Evolutionary conservation across 2,888 invertebrate genomes (phyloP).

Genomic region (Heliothis peltigera): DNA sequence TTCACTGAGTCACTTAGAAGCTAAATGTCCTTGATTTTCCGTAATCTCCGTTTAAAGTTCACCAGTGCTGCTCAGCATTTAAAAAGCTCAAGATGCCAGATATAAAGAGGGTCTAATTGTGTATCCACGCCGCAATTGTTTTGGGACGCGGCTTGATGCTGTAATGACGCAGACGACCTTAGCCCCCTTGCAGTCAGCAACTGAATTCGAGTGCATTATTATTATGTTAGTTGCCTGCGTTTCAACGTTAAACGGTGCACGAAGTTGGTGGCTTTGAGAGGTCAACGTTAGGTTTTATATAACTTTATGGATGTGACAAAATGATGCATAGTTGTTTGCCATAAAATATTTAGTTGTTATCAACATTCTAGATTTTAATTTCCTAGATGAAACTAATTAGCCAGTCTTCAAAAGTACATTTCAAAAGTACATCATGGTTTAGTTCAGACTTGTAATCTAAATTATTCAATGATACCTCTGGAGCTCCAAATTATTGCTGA

Average conservation of each 20-base stretch:
- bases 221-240: conserved; percentile 49
- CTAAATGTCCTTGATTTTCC: too few relatives aligned
- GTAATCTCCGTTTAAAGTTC: neutral
- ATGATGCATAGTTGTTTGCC: neutral
- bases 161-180: conserved; percentile 79
- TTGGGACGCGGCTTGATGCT: conserved; percentile 73
- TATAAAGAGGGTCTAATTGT: conserved; percentile 78
- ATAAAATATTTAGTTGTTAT: too few relatives aligned
- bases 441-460: too few relatives aligned
- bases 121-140: conserved; percentile 81
- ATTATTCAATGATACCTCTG: too few relatives aligned
- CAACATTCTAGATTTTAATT: too few relatives aligned
- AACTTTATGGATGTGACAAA: conserved; percentile 7
- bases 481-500: too few relatives aligned
- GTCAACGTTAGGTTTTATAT: conserved; percentile 17
- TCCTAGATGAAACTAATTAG: too few relatives aligned
- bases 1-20: too few relatives aligned
- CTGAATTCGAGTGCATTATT: conserved; percentile 54
- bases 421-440: too few relatives aligned
- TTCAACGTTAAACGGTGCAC: conserved; percentile 52
- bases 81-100: conserved; percentile 60
- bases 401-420: too few relatives aligned
- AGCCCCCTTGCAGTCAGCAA: conserved; percentile 70
- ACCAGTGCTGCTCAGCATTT: conserved; percentile 21
- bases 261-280: conserved; percentile 42